A percentile compares a stretch with the other conserved stretches of the same genome.
Evolutionary conservation across 2,888 invertebrate species (phyloP).

Genomic region (Drosophila greeni): DNA sequence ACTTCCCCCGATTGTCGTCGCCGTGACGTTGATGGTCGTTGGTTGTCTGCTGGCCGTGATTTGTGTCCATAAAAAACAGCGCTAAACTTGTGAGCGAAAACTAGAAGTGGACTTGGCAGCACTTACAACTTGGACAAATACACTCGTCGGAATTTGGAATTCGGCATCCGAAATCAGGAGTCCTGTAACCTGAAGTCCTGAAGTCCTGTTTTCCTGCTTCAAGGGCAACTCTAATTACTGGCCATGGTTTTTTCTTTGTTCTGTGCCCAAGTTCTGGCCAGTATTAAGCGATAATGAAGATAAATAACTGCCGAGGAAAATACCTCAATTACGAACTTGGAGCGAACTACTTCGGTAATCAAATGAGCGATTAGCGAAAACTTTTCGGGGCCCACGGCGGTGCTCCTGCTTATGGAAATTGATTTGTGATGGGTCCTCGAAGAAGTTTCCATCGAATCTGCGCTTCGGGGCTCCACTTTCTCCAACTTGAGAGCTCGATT

Average conservation of each 20-base stretch:
- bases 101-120: slow-evolving; percentile 37
- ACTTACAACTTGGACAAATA: slow-evolving; percentile 38
- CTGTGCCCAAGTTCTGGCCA: slow-evolving; percentile 39
- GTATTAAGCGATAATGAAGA: slow-evolving; percentile 71
- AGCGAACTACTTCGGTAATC: slow-evolving; percentile 66
- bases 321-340: slow-evolving; percentile 69
- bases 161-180: no score
- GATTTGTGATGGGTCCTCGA: slow-evolving; percentile 23
- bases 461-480: slow-evolving; percentile 12
- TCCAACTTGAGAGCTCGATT: slow-evolving; percentile 4
- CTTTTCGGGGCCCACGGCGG: slow-evolving; percentile 46
- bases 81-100: slow-evolving; percentile 17
- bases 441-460: slow-evolving; percentile 1
- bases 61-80: slow-evolving; percentile 49
- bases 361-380: slow-evolving; percentile 70
- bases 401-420: slow-evolving; percentile 28
- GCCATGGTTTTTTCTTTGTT: slow-evolving; percentile 5
- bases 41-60: slow-evolving; percentile 51
- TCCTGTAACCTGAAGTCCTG: no score
- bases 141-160: slow-evolving; percentile 7
- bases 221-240: slow-evolving; percentile 21
- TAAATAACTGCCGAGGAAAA: slow-evolving; percentile 67
- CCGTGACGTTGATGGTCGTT: slow-evolving; percentile 62
- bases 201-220: neutral
- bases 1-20: slow-evolving; percentile 21